Percentiles rank a stretch among this genome's conserved stretches.
phyloP scores from a whole-genome alignment of 2,888 invertebrate genomes.

The Chloroclystis v-ata region DNA sequence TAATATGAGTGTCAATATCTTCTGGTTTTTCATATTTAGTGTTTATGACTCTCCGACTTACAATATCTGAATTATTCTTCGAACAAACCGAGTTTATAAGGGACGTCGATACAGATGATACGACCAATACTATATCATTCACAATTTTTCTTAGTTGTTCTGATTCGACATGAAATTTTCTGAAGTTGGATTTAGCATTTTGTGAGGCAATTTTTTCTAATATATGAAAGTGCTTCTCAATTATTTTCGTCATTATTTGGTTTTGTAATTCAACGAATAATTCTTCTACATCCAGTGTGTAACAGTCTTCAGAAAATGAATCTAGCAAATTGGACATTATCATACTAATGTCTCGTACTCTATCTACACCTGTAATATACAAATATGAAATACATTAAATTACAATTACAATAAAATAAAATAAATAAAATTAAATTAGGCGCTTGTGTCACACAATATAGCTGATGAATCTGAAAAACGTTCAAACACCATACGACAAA shows the following conservation, averaged over 20 bases:
- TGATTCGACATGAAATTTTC: conserved; percentile 9
- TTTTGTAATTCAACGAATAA: conserved; percentile 38
- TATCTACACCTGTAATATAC: conserved; percentile 40
- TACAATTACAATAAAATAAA: neutral
- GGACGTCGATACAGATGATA: conserved; percentile 42
- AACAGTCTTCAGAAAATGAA: conserved; percentile 40
- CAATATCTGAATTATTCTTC: neutral
- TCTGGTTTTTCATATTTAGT: neutral
- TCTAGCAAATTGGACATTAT: conserved; percentile 39
- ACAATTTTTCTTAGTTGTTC: conserved; percentile 27
- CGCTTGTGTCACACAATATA: too few relatives aligned
- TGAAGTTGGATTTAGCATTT: conserved; percentile 3
- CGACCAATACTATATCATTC: conserved; percentile 40
- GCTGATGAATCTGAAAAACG: too few relatives aligned
- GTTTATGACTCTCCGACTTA: conserved; percentile 13
- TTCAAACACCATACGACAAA: too few relatives aligned
- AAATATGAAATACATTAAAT: too few relatives aligned
- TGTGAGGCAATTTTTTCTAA: conserved; percentile 34
- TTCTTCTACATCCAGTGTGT: conserved; percentile 27
- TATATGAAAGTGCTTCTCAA: conserved; percentile 42
- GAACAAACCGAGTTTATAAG: conserved; percentile 45
- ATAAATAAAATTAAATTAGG: neutral
- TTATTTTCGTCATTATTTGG: conserved; percentile 35
- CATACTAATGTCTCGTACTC: conserved; percentile 36
- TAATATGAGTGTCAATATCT: neutral